Evolutionary conservation across 2,113 vertebrate genomes (phyloP).

Genomic region (Caranx melampygus): DNA sequence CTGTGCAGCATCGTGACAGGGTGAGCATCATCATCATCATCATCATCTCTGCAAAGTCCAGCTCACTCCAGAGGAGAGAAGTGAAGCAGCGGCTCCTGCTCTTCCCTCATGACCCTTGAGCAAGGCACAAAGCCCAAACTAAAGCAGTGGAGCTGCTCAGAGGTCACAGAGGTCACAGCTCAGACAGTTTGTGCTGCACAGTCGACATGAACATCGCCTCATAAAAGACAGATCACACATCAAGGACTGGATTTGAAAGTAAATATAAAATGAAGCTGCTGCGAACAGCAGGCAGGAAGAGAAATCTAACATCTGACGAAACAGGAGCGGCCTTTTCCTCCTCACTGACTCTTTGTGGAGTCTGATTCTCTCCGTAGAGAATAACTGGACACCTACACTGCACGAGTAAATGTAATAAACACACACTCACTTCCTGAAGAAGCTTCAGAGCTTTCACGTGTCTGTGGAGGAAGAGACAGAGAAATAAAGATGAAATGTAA

Average conservation of each 20-base stretch:
- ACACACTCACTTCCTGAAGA: slow-evolving; percentile 85
- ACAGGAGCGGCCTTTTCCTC: background rate
- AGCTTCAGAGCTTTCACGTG: slow-evolving; percentile 89
- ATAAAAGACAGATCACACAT: background rate
- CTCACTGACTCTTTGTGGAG: background rate
- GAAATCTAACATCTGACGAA: background rate
- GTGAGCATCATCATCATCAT: background rate
- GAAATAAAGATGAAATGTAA: slow-evolving; percentile 13
- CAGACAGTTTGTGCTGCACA: background rate
- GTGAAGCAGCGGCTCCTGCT: slow-evolving; percentile 10
- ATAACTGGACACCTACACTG: background rate
- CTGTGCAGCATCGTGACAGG: background rate
- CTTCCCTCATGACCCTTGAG: slow-evolving; percentile 3
- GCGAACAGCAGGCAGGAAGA: background rate
- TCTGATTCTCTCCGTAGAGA: background rate
- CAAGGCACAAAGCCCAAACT: background rate
- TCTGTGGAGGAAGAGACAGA: slow-evolving; percentile 74
- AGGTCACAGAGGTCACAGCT: background rate
- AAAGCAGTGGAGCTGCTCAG: background rate
- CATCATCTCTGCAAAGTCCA: slow-evolving; percentile 11
- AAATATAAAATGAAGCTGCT: background rate
- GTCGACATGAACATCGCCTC: background rate
- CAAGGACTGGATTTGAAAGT: background rate
- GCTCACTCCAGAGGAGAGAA: background rate
- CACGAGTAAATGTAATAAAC: background rate